These are phyloP conservation scores for Standfussiana lucernea DNA, from an alignment of 2,888 invertebrate species.

Conservation along the genomic window DNA sequence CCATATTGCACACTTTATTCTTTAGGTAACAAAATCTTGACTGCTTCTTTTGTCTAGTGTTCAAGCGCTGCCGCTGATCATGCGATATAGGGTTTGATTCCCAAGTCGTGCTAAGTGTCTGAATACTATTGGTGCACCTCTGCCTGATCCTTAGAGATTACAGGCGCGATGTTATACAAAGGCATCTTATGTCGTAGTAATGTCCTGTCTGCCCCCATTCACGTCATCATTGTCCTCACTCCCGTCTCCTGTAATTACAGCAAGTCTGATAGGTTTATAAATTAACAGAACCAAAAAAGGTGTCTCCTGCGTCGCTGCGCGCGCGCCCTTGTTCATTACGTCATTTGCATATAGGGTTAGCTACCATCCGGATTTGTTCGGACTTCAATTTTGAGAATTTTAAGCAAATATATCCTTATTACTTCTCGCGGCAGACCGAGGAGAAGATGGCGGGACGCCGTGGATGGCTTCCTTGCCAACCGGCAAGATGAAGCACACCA, in stretches of 20 bases:
- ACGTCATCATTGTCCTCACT: constrained; percentile 32
- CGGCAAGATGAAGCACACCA: no score
- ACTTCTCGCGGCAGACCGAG: no score
- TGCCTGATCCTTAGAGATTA: accelerated
- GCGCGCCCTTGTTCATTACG: constrained; percentile 75
- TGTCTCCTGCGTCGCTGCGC: constrained; percentile 44
- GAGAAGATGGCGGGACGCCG: no score
- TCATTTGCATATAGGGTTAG: constrained; percentile 76
- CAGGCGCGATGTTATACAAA: not conserved
- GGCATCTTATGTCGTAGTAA: constrained; percentile 14
- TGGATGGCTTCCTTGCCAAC: no score
- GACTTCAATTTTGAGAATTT: not conserved
- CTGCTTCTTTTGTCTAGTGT: not conserved
- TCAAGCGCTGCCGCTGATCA: not conserved
- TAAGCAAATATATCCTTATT: no score
- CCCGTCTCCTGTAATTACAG: constrained; percentile 55
- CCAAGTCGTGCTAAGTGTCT: not conserved
- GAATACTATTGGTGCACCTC: not conserved
- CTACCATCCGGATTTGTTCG: not conserved
- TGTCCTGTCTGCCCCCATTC: constrained; percentile 12
- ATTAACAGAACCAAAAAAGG: constrained; percentile 79
- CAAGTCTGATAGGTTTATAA: constrained; percentile 68
- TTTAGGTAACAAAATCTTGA: not conserved
- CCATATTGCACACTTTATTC: not conserved
- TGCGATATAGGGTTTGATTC: not conserved